phyloP scores from a whole-genome alignment of 1,140 invertebrate species.

The Papilio polyxenes region DNA sequence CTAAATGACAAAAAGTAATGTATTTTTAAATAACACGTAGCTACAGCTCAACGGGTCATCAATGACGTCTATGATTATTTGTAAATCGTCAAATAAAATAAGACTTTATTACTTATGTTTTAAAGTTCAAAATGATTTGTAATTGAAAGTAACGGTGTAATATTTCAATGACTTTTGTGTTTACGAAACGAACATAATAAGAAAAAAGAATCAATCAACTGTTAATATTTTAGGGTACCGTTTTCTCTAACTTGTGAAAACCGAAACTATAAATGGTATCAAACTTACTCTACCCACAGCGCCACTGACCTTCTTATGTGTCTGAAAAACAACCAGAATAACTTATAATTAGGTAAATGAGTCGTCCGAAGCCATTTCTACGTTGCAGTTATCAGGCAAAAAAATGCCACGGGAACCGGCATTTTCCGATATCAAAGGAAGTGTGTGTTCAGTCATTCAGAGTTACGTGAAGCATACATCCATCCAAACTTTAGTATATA shows the following conservation, averaged over 20 bases:
- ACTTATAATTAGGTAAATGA: too few species aligned
- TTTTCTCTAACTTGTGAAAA: neutral
- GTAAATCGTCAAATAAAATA: neutral
- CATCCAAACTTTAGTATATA: too few species aligned
- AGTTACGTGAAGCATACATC: too few species aligned
- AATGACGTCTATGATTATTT: neutral
- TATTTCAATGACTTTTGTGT: neutral
- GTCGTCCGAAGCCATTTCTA: too few species aligned
- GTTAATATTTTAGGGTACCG: neutral
- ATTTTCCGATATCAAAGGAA: too few species aligned
- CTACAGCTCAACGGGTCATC: neutral
- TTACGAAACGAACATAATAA: conserved; percentile 6
- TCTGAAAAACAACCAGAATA: too few species aligned
- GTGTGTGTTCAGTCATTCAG: too few species aligned
- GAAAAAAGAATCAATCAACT: conserved; percentile 1
- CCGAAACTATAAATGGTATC: too few species aligned
- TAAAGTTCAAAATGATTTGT: conserved; percentile 3
- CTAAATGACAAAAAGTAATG: neutral
- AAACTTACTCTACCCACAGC: too few species aligned
- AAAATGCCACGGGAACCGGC: too few species aligned
- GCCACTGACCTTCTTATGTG: too few species aligned
- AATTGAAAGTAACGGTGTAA: neutral
- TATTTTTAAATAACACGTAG: conserved; percentile 18
- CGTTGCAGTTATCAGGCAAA: too few species aligned
- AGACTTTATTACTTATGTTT: conserved; percentile 3